Percentiles rank a stretch among this genome's conserved stretches.
Conservation (phyloP, 2,113 vertebrate genomes). For the Oreotragus oreotragus region DNA sequence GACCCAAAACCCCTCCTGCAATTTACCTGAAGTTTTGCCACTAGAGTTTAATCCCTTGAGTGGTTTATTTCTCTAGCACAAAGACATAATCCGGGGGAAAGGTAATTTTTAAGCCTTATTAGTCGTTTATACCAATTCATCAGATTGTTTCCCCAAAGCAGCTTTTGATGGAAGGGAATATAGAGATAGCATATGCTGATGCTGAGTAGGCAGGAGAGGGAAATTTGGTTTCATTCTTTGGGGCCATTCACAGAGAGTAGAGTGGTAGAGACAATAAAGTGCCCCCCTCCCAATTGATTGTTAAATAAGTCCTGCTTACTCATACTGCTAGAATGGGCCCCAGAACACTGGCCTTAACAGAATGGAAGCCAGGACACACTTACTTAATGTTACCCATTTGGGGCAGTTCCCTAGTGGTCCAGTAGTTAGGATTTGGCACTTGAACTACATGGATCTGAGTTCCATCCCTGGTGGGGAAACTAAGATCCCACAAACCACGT, state of each 20-base stretch:
- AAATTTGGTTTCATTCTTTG: not conserved
- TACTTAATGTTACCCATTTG: not conserved
- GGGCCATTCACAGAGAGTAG: not conserved
- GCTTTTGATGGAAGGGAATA: conserved; percentile 35
- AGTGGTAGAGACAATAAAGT: not conserved
- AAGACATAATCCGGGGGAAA: conserved; percentile 57
- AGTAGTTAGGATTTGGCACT: not conserved
- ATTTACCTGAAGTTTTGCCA: conserved; percentile 20
- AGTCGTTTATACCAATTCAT: conserved; percentile 63
- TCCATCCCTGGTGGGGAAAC: not conserved
- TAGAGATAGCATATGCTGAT: not conserved
- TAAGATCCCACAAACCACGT: not conserved
- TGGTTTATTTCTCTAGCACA: conserved; percentile 44
- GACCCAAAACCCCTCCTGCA: not conserved
- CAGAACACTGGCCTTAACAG: not conserved
- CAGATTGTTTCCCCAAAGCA: conserved; percentile 57
- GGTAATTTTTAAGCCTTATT: conserved; percentile 56
- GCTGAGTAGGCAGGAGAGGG: not conserved
- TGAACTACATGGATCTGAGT: not conserved
- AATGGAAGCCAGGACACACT: not conserved
- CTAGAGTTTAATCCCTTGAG: conserved; percentile 33
- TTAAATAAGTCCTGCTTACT: not conserved
- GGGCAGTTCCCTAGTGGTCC: not conserved
- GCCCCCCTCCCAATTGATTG: not conserved
- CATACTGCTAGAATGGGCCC: not conserved